phyloP scores from a whole-genome alignment of 2,113 vertebrate genomes.

The Hemibagrus wyckioides region DNA sequence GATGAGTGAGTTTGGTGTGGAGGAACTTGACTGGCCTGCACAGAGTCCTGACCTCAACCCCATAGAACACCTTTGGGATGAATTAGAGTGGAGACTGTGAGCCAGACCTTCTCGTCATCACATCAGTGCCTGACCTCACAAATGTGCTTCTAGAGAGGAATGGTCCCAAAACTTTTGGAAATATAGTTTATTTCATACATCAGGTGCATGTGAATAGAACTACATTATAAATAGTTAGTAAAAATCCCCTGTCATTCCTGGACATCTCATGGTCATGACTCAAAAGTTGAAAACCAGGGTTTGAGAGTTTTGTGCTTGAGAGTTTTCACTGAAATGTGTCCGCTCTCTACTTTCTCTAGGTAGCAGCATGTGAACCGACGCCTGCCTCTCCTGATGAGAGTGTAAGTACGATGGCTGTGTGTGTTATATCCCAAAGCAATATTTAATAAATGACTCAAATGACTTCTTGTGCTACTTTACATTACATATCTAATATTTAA shows the following conservation, averaged over 20 bases:
- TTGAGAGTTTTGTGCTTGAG: not conserved
- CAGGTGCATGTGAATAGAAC: not conserved
- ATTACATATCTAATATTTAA: not conserved
- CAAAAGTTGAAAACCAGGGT: not conserved
- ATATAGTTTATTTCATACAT: not conserved
- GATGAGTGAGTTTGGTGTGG: no score
- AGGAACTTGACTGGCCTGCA: no score
- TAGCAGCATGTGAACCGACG: slow-evolving; percentile 66
- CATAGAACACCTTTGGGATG: no score
- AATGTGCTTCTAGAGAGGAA: no score
- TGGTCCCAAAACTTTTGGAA: no score
- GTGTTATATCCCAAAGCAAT: not conserved
- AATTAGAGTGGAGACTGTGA: no score
- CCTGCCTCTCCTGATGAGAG: slow-evolving; percentile 54
- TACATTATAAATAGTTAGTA: not conserved
- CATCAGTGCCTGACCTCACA: no score
- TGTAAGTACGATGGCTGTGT: slow-evolving; percentile 46
- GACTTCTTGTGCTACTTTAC: not conserved
- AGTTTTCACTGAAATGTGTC: slow-evolving; percentile 58
- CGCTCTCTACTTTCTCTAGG: slow-evolving; percentile 63
- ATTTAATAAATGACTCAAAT: not conserved
- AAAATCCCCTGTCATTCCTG: not conserved
- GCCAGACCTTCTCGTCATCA: no score
- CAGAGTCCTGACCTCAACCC: no score
- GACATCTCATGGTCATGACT: not conserved